These are phyloP conservation scores for Tipula helvola DNA, from an alignment of 2,888 invertebrate genomes.

Conservation along the genomic window DNA sequence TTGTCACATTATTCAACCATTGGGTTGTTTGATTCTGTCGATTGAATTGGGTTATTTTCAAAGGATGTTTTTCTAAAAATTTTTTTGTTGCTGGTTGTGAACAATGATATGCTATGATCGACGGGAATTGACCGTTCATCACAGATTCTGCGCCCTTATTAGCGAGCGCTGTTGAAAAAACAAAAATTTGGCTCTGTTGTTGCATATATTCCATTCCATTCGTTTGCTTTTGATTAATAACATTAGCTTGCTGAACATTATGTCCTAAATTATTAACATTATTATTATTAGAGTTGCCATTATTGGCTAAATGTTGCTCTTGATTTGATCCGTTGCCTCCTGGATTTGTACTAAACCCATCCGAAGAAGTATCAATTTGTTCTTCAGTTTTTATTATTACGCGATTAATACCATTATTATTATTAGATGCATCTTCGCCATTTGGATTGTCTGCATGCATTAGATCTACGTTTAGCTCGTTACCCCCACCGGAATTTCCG, in stretches of 20 bases:
- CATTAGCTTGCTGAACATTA: neutral
- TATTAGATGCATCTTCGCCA: neutral
- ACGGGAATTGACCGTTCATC: slow-evolving; percentile 74
- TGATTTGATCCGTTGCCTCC: neutral
- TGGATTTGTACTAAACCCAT: neutral
- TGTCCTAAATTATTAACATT: neutral
- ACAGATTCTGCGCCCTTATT: slow-evolving; percentile 93
- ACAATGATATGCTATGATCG: slow-evolving; percentile 90
- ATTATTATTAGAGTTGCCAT: neutral
- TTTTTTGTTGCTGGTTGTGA: slow-evolving; percentile 91
- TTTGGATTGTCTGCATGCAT: neutral
- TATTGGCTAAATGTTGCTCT: neutral
- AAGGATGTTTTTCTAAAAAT: slow-evolving; percentile 87
- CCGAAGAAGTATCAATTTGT: neutral
- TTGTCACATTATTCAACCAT: slow-evolving; percentile 65
- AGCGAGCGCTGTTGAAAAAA: slow-evolving; percentile 87
- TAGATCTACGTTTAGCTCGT: neutral
- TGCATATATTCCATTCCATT: slow-evolving; percentile 51
- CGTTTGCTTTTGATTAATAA: neutral
- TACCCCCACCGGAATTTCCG: neutral
- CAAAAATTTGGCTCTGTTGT: slow-evolving; percentile 96
- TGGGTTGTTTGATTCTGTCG: slow-evolving; percentile 65
- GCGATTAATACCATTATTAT: neutral
- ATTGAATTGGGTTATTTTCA: slow-evolving; percentile 77
- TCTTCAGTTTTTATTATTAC: neutral